Base-by-base conservation (phyloP, 1,140 invertebrate genomes). In the Meteorus sp. region DNA sequence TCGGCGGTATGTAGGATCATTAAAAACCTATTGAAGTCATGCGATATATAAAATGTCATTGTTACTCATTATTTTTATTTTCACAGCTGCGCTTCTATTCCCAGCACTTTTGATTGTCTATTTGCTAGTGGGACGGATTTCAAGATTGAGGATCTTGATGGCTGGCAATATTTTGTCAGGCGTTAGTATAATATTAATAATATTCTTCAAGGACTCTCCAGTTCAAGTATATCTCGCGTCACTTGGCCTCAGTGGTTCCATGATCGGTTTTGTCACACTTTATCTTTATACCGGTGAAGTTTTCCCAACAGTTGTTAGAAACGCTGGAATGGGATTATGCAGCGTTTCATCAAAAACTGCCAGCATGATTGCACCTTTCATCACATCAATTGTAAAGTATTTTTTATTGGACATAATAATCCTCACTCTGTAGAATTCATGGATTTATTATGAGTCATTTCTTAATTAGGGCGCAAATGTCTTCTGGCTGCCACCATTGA, bases 201-300 rank as follows among this genome's bases (percentile, higher is more conserved):
- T 75, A 1, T 44, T 77, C 4, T 41, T 63, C 19, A 52, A 22
- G n/a, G 59, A 76, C 52, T 15, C 68, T 2, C 74, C 63, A n/a
- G 70, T 66, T 6, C 71, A 77, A 56, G 65, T 85, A 31, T 71
- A 75, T 17, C 72, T 89, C 9, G 84, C 85, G 4, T 81, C 86
- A 3, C 56, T 85, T 1, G 88, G 87, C 2, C 80, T 88, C 44
- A 85, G 82, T 67, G 85, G 84, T 7, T 85, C 84, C 65, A 81
- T 83, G 15, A 75, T 85, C 29, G 78, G 81, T n/a, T 83, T 86
- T 61, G 81, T 84, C 9, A 82, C 83, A 0, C 69, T 86, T 45
- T 87, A 85, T 68, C 72, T 89, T n/a, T 87, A 85, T 61, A 85
- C 85, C 6, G 84, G 86, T 9, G 88, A 89, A 76, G 69, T 88